A percentile compares a stretch with the other conserved stretches of the same genome.
Evolutionary conservation across 2,797 vertebrate species (phyloP).

Genomic region (Chaunax sp.): DNA sequence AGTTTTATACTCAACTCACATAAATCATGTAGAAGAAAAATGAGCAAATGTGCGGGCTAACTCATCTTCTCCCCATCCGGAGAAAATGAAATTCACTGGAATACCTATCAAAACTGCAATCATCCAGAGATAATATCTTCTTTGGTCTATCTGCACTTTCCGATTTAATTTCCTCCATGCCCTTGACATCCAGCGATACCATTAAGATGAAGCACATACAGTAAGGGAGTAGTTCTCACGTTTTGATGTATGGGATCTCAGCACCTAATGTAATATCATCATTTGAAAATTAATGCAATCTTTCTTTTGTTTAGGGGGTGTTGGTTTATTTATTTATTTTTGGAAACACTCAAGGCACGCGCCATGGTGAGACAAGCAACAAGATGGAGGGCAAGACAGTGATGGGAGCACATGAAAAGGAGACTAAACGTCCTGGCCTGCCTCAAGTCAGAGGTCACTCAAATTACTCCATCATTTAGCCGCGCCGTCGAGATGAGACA

Average conservation of each 20-base stretch:
- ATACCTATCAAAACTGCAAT: slow-evolving; percentile 99
- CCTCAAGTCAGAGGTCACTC: slow-evolving; percentile 94
- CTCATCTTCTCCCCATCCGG: slow-evolving; percentile 98
- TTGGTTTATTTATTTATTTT: slow-evolving; percentile 24
- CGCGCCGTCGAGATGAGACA: slow-evolving; percentile 88
- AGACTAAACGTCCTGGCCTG: slow-evolving; percentile 84
- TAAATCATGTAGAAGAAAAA: slow-evolving; percentile 99
- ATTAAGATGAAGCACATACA: slow-evolving; percentile 99
- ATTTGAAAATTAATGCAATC: slow-evolving; percentile 99
- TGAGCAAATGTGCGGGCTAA: slow-evolving; percentile 99
- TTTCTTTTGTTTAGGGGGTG: slow-evolving; percentile 94
- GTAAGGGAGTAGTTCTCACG: slow-evolving; percentile 93
- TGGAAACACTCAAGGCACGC: slow-evolving; percentile 33
- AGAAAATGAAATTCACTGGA: slow-evolving; percentile 99
- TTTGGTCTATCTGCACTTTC: slow-evolving; percentile 99
- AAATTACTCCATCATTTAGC: slow-evolving; percentile 98
- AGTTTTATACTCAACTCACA: slow-evolving; percentile 99
- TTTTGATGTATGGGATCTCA: slow-evolving; percentile 94
- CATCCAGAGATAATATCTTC: slow-evolving; percentile 99
- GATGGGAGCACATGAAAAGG: slow-evolving; percentile 66
- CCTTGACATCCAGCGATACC: slow-evolving; percentile 99
- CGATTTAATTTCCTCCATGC: slow-evolving; percentile 99
- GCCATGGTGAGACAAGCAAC: slow-evolving; percentile 17
- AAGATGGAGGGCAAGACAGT: slow-evolving; percentile 19
- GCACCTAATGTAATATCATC: slow-evolving; percentile 98